A percentile compares a stretch with the other conserved stretches of the same genome.
Evolutionary conservation across 2,888 invertebrate species (phyloP).

Genomic region (Agrochola macilenta): DNA sequence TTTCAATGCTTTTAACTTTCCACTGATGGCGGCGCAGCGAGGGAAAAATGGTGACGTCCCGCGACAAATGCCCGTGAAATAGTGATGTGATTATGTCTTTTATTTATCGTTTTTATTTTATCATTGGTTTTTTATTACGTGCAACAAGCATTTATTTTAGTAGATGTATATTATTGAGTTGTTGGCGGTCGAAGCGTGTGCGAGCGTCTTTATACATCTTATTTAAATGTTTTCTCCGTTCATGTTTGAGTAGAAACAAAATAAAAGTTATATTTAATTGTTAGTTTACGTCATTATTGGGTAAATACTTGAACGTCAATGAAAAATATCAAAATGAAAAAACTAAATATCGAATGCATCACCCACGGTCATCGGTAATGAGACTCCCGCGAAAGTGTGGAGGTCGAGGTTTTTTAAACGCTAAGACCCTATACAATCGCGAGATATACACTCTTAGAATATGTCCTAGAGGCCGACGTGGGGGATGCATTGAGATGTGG

Average conservation of each 20-base stretch:
- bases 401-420: too few species aligned
- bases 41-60: conserved; percentile 89
- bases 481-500: too few species aligned
- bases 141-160: neutral
- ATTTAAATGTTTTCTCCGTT: neutral
- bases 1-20: conserved; percentile 91
- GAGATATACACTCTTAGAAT: too few species aligned
- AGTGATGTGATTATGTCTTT: conserved; percentile 72
- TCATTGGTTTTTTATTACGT: neutral
- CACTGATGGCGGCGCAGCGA: conserved; percentile 86
- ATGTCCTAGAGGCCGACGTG: too few species aligned
- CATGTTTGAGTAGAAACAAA: neutral
- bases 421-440: too few species aligned
- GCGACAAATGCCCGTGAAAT: conserved; percentile 88
- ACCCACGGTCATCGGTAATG: too few species aligned
- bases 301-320: neutral
- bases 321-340: too few species aligned
- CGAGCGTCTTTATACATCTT: neutral
- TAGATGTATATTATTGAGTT: neutral
- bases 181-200: neutral
- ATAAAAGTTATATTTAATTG: neutral
- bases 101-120: conserved; percentile 27
- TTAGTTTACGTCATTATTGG: neutral
- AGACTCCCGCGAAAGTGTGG: too few species aligned
- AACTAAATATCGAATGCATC: too few species aligned